phyloP scores from a whole-genome alignment of 2,113 vertebrate genomes.

The Condylura cristata region DNA sequence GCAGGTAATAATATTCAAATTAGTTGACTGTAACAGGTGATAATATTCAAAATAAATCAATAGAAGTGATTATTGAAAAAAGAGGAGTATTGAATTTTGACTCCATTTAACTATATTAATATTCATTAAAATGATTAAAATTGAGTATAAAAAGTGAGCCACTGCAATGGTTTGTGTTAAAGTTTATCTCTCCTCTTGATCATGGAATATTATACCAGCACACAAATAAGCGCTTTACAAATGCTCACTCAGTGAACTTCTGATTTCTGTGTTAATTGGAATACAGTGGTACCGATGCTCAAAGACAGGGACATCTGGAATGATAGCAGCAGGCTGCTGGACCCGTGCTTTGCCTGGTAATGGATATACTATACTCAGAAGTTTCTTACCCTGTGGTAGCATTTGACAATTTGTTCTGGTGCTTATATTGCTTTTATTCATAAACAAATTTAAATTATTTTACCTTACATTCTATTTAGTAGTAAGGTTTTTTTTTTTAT shows the following conservation, averaged over 20 bases:
- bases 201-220: background rate
- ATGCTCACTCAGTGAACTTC: background rate
- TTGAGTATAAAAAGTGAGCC: background rate
- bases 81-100: background rate
- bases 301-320: background rate
- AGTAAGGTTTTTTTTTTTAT: background rate
- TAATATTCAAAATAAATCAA: background rate
- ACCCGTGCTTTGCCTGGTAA: background rate
- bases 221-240: background rate
- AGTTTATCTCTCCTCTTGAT: background rate
- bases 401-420: background rate
- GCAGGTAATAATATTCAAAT: background rate
- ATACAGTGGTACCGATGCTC: background rate
- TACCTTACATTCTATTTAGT: background rate
- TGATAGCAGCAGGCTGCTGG: background rate
- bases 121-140: conserved; percentile 1
- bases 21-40: background rate
- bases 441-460: conserved; percentile 40
- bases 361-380: background rate
- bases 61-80: background rate
- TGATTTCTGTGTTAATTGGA: background rate
- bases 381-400: background rate
- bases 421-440: background rate
- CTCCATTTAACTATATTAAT: background rate
- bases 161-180: background rate